A percentile compares a stretch with the other conserved stretches of the same genome.
Conservation (phyloP, 2,888 invertebrate genomes). For the Coelinius sp. region DNA sequence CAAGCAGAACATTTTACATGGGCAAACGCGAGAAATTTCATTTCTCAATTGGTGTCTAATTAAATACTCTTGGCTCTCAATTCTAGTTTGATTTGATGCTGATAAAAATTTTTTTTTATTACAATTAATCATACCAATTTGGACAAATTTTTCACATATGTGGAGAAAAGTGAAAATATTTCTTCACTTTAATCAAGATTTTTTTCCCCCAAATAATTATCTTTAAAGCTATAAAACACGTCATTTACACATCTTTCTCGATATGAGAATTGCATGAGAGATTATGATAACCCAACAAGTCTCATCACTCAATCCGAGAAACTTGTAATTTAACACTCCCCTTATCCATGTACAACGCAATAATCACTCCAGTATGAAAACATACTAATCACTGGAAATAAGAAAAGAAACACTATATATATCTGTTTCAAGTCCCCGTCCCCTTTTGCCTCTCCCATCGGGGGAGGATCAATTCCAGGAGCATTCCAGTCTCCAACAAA, state of each 20-base stretch:
- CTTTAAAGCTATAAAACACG: no score
- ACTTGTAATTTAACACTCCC: not conserved
- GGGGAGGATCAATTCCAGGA: not conserved
- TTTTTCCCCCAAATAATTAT: no score
- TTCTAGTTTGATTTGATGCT: not conserved
- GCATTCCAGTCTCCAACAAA: not conserved
- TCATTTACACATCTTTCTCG: no score
- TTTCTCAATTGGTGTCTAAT: slow-evolving; percentile 1
- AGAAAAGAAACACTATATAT: no score
- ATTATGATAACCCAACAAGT: not conserved
- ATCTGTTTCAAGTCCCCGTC: not conserved
- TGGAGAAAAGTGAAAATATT: not conserved
- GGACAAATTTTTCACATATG: not conserved
- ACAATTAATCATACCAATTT: not conserved
- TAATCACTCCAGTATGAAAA: not conserved
- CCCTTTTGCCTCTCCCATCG: not conserved
- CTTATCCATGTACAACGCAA: not conserved
- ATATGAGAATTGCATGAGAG: no score
- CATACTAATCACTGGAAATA: not conserved
- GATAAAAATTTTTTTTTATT: not conserved
- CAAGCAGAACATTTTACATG: slow-evolving; percentile 11
- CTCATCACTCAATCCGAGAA: not conserved
- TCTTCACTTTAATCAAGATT: no score
- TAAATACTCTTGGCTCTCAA: not conserved
- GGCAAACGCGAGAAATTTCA: not conserved